Evolutionary conservation across 2,888 invertebrate genomes (phyloP).

Genomic region (Eupithecia vulgata): DNA sequence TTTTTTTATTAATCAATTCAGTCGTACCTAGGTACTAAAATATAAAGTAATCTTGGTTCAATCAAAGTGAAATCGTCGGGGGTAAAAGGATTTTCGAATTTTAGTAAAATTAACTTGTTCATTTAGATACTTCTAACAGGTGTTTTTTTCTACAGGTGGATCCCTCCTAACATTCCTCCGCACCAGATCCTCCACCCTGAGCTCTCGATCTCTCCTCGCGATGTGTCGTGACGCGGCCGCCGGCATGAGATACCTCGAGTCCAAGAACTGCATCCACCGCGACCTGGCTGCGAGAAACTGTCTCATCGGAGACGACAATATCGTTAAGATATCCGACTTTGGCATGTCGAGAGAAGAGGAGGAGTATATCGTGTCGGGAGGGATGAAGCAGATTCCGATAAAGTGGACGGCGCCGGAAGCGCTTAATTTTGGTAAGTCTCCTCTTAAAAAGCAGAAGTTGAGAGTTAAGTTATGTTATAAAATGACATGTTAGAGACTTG

Average conservation of each 20-base stretch:
- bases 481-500: too few species aligned
- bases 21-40: too few species aligned
- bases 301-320: conserved; percentile 92
- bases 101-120: too few species aligned
- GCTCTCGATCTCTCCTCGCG: conserved; percentile 88
- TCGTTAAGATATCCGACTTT: conserved; percentile 98
- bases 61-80: too few species aligned
- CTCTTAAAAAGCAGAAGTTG: background rate
- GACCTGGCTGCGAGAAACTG: conserved; percentile 98
- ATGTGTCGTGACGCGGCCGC: conserved; percentile 98
- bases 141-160: conserved; percentile 85
- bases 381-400: conserved; percentile 99
- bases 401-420: conserved; percentile 99
- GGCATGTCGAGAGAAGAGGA: conserved; percentile 99
- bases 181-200: conserved; percentile 87
- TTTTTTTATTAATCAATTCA: too few species aligned
- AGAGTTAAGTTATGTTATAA: background rate
- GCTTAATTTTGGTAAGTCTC: conserved; percentile 91
- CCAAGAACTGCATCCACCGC: conserved; percentile 97
- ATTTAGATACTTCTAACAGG: too few species aligned
- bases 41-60: too few species aligned
- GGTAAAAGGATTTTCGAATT: too few species aligned
- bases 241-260: conserved; percentile 97
- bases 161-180: conserved; percentile 95
- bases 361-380: conserved; percentile 98